Conservation (phyloP, 37 sponge, comb jelly and placozoan genomes). For the Sycon ciliatum region DNA sequence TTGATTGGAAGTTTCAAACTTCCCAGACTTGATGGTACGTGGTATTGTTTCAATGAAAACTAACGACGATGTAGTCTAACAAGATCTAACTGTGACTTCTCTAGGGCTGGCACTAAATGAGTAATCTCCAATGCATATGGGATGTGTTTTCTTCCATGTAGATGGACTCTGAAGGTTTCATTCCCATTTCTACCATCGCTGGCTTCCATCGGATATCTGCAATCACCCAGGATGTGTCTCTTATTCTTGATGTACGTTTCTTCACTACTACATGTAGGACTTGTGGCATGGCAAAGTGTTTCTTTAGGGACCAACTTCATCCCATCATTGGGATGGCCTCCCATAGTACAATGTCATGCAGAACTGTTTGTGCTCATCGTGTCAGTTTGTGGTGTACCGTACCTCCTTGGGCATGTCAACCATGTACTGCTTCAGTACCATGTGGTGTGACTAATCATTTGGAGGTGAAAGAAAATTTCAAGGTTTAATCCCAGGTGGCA, state of each 20-base stretch:
- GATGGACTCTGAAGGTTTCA: constrained; percentile 93
- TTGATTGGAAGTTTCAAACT: background rate
- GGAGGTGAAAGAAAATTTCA: too few relatives aligned
- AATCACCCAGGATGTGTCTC: constrained; percentile 58
- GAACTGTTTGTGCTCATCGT: background rate
- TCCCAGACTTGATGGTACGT: too few relatives aligned
- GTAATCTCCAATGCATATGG: background rate
- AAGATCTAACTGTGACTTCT: too few relatives aligned
- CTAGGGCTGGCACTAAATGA: background rate
- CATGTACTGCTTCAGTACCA: too few relatives aligned
- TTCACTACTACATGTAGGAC: background rate
- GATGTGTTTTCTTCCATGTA: constrained; percentile 42
- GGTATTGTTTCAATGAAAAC: too few relatives aligned
- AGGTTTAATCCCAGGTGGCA: too few relatives aligned
- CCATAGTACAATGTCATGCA: background rate
- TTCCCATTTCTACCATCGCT: constrained; percentile 65
- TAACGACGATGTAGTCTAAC: too few relatives aligned
- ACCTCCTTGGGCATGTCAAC: too few relatives aligned
- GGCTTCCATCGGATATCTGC: constrained; percentile 80
- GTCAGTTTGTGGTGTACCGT: background rate
- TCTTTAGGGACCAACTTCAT: background rate
- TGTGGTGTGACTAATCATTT: too few relatives aligned
- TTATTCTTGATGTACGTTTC: constrained; percentile 53
- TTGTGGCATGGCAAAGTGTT: background rate
- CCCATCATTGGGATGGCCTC: background rate